These are phyloP conservation scores for Drosophila mimetica DNA, from an alignment of 2,888 invertebrate species.

Conservation along the genomic window DNA sequence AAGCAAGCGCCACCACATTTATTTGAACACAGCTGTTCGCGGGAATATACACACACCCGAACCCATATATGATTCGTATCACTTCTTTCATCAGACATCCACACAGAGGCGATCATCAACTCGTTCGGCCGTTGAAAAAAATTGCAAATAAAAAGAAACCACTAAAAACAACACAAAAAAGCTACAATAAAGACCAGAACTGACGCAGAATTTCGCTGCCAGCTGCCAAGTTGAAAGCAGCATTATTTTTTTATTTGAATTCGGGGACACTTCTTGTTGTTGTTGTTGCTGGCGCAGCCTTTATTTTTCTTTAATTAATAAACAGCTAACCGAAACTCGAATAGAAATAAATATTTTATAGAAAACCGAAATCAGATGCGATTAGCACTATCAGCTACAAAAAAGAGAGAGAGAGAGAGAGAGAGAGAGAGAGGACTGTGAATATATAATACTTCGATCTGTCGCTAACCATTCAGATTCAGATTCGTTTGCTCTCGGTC, in stretches of 20 bases:
- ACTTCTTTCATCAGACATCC: constrained; percentile 65
- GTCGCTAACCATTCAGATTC: constrained; percentile 30
- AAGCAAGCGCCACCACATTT: background rate
- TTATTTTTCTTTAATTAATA: constrained; percentile 27
- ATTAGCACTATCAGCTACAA: constrained; percentile 59
- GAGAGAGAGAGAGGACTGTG: constrained; percentile 14
- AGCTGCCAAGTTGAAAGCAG: constrained; percentile 71
- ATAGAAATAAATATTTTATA: constrained; percentile 30
- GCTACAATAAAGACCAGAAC: constrained; percentile 42
- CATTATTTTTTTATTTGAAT: constrained; percentile 49
- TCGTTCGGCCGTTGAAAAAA: constrained; percentile 60
- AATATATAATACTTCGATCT: constrained; percentile 38
- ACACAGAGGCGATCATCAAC: constrained; percentile 37
- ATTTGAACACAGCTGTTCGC: constrained; percentile 10
- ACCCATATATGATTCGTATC: constrained; percentile 65
- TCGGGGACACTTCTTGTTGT: constrained; percentile 31
- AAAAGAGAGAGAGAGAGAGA: background rate
- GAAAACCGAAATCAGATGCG: constrained; percentile 60
- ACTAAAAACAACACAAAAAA: constrained; percentile 23
- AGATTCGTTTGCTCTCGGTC: constrained; percentile 24
- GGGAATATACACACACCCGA: constrained; percentile 26
- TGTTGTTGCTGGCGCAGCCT: background rate
- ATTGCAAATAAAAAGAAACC: constrained; percentile 22
- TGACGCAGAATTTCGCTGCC: constrained; percentile 70
- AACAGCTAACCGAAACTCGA: constrained; percentile 23